Evolutionary conservation across 2,113 vertebrate genomes (phyloP).

Genomic region (Odobenus rosmarus): DNA sequence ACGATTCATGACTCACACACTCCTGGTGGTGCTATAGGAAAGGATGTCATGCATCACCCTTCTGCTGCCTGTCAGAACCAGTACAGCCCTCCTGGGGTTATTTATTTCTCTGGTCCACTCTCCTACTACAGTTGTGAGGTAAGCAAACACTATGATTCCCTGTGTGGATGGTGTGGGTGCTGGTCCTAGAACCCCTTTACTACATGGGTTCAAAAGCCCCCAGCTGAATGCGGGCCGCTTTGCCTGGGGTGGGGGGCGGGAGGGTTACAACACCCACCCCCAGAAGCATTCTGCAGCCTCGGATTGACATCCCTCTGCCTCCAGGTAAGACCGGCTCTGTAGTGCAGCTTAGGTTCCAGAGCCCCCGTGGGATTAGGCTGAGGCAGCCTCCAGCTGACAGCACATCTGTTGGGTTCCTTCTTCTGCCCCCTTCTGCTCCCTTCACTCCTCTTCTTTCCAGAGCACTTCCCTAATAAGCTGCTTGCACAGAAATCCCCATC

Average conservation of each 20-base stretch:
- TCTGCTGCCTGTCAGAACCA: neutral
- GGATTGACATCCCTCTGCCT: neutral
- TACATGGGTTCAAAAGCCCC: neutral
- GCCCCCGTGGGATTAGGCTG: neutral
- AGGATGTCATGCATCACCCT: neutral
- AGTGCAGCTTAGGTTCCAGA: neutral
- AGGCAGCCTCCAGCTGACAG: neutral
- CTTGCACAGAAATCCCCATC: neutral
- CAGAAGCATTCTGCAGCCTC: neutral
- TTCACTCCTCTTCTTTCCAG: neutral
- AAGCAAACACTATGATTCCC: neutral
- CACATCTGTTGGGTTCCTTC: too few species aligned
- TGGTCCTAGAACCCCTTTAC: neutral
- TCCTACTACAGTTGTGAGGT: neutral
- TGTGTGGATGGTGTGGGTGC: too few species aligned
- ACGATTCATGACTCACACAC: rapidly evolving
- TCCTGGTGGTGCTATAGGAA: neutral
- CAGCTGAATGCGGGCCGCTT: neutral
- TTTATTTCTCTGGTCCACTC: neutral
- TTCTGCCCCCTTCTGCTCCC: neutral
- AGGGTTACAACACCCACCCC: rapidly evolving
- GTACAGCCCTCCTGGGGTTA: rapidly evolving
- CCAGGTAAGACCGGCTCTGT: neutral
- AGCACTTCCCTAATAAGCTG: neutral
- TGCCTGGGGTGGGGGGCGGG: too few species aligned